These are phyloP conservation scores for Saccostrea echinata DNA, from an alignment of 1,140 invertebrate species.

Conservation along the genomic window DNA sequence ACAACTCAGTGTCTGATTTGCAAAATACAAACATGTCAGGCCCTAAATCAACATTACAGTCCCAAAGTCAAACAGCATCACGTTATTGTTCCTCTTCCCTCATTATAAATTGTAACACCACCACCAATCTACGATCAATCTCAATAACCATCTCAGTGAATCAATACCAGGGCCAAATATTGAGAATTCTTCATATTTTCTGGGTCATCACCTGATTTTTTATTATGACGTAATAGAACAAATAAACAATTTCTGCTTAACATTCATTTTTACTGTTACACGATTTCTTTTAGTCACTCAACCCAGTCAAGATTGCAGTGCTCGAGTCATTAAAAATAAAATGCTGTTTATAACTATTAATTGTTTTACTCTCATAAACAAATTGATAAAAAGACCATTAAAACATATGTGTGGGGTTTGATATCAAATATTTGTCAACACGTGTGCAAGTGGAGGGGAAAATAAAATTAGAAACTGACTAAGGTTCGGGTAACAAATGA, in stretches of 20 bases:
- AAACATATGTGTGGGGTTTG: too few relatives aligned
- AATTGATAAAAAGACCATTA: too few relatives aligned
- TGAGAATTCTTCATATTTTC: conserved; percentile 18
- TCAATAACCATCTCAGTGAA: not conserved
- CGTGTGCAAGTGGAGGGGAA: too few relatives aligned
- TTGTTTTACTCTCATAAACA: too few relatives aligned
- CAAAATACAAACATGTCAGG: conserved; percentile 26
- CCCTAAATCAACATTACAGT: conserved; percentile 16
- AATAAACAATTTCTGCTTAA: not conserved
- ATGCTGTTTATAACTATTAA: too few relatives aligned
- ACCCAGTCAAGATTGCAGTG: too few relatives aligned
- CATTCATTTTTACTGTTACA: not conserved
- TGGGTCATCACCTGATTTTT: not conserved
- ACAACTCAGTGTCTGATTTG: conserved; percentile 11
- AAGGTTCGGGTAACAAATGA: too few relatives aligned
- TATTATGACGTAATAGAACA: not conserved
- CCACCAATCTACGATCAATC: not conserved
- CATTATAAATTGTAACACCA: not conserved
- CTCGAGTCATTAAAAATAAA: too few relatives aligned
- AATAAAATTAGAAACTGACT: too few relatives aligned
- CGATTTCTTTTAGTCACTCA: too few relatives aligned
- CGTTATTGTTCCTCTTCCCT: not conserved
- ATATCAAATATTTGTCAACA: too few relatives aligned
- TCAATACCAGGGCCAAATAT: conserved; percentile 10
- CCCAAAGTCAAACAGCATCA: conserved; percentile 20